Base-by-base conservation (phyloP, 2,888 invertebrate species). In the Polietes domitor region DNA sequence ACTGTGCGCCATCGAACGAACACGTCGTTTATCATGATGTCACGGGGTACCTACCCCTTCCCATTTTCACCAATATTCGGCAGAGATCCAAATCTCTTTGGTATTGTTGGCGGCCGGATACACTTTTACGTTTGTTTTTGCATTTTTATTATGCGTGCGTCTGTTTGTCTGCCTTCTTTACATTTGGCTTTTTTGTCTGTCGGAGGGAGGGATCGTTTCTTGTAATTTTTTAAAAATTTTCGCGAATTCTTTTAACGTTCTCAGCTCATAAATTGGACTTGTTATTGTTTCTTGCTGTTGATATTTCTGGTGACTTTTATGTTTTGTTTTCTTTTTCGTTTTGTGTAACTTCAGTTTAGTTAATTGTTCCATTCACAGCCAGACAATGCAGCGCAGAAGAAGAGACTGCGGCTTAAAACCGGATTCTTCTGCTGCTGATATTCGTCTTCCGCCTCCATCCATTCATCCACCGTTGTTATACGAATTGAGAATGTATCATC, bases 401-500 rank as follows among this genome's bases (percentile, higher is more conserved):
- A 12, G 19, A 55, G 26, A 26, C 26, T 15, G 76, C 72, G 41
- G 15, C 63, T 41, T 47, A 37, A 37, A 83, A 77, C 83, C 83
- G 83, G 83, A 83, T 83, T 82, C 78, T 21, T 41, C 41, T 47
- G 50, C 75, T 80, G 71, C n/a, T n/a, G n/a, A n/a, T n/a, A n/a
- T n/a, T n/a, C 41, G 47, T 43, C n/a, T 7, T 55, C 15, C 65
- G 70, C 55, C 28, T 77, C 70, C 43, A 58, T 68, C 53, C 50
- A 71, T 53, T 12, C 47, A 47, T 47, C 47, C 47, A 6, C 47
- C 7, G 47, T 47, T 70, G 26, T 43, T 47, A 24, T 58, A 24
- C 15, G 24, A 68, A 68, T 19, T 43, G 19, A 32, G 24, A 50
- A 50, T 73, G 73, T 15, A 58, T 79, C 80, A 70, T 50, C 77